Conservation (phyloP, 2,113 vertebrate genomes). For the Ranitomeya imitator region DNA sequence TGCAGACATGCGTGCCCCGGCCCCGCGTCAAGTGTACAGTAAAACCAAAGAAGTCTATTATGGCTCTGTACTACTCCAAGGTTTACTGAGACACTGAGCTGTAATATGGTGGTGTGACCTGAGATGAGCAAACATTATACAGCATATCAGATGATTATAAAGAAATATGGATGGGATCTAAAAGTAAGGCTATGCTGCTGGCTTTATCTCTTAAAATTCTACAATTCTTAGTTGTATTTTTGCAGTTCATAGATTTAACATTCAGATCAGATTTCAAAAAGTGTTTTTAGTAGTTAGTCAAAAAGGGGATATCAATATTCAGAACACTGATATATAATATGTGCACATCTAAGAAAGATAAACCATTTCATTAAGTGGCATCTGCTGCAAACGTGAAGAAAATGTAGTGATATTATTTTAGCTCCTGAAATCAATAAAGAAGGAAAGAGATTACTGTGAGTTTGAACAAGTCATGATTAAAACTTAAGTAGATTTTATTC, state of each 20-base stretch:
- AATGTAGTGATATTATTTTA: constrained; percentile 4
- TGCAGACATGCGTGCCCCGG: too few species aligned
- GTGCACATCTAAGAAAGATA: not conserved
- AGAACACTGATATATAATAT: not conserved
- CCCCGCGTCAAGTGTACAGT: too few species aligned
- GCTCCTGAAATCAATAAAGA: constrained; percentile 24
- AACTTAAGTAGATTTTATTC: constrained; percentile 1
- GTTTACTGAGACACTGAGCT: too few species aligned
- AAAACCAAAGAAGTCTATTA: too few species aligned
- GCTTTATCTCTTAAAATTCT: not conserved
- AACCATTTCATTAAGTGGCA: not conserved
- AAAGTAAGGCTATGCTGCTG: not conserved
- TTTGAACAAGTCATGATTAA: constrained; percentile 17
- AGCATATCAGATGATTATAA: not conserved
- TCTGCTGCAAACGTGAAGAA: constrained; percentile 5
- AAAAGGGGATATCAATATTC: not conserved
- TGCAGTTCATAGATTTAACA: not conserved
- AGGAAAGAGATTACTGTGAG: constrained; percentile 24
- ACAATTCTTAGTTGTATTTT: not conserved
- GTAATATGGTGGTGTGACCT: not conserved
- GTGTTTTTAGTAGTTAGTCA: not conserved
- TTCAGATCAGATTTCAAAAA: not conserved
- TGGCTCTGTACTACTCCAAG: too few species aligned
- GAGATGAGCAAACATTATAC: not conserved
- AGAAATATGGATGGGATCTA: not conserved